Evolutionary conservation across 2,888 invertebrate species (phyloP).

Genomic region (Hypolimnas misippus): DNA sequence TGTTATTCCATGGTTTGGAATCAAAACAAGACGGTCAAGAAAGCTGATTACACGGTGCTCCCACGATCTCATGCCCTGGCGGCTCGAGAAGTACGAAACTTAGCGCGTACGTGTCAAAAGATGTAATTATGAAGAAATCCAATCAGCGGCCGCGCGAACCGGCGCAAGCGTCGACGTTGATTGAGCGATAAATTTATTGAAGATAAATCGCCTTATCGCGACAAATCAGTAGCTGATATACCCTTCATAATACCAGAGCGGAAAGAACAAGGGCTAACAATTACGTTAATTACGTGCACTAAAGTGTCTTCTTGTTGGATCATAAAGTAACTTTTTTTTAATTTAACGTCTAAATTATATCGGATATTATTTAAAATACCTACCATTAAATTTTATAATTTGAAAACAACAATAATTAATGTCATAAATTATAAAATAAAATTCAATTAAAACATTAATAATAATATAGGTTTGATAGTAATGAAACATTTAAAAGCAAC

Average conservation of each 20-base stretch:
- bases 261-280: constrained; percentile 44
- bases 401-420: too few relatives aligned
- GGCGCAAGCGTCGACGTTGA: constrained; percentile 60
- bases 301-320: not conserved
- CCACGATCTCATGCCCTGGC: constrained; percentile 80
- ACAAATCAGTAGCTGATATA: constrained; percentile 76
- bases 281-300: constrained; percentile 38
- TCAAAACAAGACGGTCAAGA: constrained; percentile 78
- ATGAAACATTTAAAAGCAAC: not conserved
- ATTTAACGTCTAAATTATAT: not conserved
- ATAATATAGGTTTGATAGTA: not conserved
- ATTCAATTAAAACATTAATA: not conserved
- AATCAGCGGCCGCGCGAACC: constrained; percentile 67
- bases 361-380: not conserved
- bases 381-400: not conserved
- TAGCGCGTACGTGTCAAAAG: constrained; percentile 83
- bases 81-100: constrained; percentile 76
- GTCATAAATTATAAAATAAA: too few relatives aligned
- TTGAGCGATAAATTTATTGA: constrained; percentile 78
- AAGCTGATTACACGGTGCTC: constrained; percentile 82
- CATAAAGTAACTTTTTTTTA: not conserved
- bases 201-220: constrained; percentile 77
- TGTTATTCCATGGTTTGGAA: constrained; percentile 63
- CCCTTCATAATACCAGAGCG: constrained; percentile 49
- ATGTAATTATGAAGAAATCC: constrained; percentile 84